These are phyloP conservation scores for Octonoba sinensis DNA, from an alignment of 2,888 invertebrate genomes.

Conservation along the genomic window DNA sequence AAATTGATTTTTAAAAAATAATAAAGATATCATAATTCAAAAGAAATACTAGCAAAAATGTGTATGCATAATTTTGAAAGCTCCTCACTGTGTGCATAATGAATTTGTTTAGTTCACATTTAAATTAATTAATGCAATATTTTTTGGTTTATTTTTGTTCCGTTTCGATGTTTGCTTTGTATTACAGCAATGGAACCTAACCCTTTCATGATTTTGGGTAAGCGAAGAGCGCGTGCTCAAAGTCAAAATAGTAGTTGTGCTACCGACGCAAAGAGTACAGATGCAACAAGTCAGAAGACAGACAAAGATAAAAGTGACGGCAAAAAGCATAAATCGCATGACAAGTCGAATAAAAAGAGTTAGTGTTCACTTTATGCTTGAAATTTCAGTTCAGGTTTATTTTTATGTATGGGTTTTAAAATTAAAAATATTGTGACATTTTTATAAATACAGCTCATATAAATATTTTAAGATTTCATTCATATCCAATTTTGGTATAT, in stretches of 20 bases:
- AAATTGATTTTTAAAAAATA: too few relatives aligned
- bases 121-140: neutral
- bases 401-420: too few relatives aligned
- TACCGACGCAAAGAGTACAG: slow-evolving; percentile 52
- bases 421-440: too few relatives aligned
- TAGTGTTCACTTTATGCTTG: neutral
- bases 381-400: too few relatives aligned
- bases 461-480: too few relatives aligned
- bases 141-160: slow-evolving; percentile 4
- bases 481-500: too few relatives aligned
- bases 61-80: too few relatives aligned
- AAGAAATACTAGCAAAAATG: too few relatives aligned
- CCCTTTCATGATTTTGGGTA: slow-evolving; percentile 82
- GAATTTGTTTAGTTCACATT: neutral
- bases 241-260: slow-evolving; percentile 49
- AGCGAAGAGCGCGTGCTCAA: slow-evolving; percentile 76
- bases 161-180: slow-evolving; percentile 65
- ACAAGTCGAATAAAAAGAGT: slow-evolving; percentile 55
- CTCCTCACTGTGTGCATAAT: neutral
- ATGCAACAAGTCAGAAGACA: slow-evolving; percentile 13
- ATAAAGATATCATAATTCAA: too few relatives aligned
- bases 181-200: slow-evolving; percentile 85
- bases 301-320: slow-evolving; percentile 46
- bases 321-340: slow-evolving; percentile 52
- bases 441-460: too few relatives aligned